Percentiles rank a stretch among this genome's conserved stretches.
Evolutionary conservation across 30 jellyfish, hydroid and myxozoan species (phyloP).

Genomic region (Aurelia sp.): DNA sequence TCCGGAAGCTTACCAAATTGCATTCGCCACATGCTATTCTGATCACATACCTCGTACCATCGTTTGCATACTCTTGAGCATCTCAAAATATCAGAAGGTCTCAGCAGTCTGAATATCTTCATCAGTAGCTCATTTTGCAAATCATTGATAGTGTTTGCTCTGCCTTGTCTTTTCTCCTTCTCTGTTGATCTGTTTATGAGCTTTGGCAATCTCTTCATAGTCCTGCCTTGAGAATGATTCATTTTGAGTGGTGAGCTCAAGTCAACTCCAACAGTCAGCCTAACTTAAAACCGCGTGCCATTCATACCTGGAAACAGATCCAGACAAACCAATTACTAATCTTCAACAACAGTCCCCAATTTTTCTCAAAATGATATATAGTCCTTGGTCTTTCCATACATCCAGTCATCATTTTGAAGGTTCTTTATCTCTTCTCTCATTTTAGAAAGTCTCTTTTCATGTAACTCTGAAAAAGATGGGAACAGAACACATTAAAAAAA

Average conservation of each 20-base stretch:
- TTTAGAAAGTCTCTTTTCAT: slow-evolving; percentile 64
- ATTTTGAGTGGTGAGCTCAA: too few species aligned
- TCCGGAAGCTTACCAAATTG: too few species aligned
- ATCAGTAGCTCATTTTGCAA: slow-evolving; percentile 40
- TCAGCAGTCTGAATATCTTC: slow-evolving; percentile 24
- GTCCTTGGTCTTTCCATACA: slow-evolving; percentile 39
- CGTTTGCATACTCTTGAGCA: slow-evolving; percentile 48
- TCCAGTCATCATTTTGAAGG: slow-evolving; percentile 67
- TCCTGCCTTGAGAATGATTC: too few species aligned
- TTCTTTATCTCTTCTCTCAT: slow-evolving; percentile 59
- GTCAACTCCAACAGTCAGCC: too few species aligned
- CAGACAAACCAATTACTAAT: too few species aligned
- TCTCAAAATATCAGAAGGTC: slow-evolving; percentile 63
- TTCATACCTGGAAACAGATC: too few species aligned
- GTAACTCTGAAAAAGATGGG: slow-evolving; percentile 42
- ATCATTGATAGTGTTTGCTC: too few species aligned
- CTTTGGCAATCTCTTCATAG: too few species aligned
- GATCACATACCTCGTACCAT: slow-evolving; percentile 58
- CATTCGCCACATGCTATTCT: not conserved
- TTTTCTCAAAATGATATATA: slow-evolving; percentile 43
- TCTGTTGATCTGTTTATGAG: too few species aligned
- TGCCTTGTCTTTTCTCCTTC: too few species aligned
- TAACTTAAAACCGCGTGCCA: too few species aligned
- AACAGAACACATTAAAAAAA: not conserved
- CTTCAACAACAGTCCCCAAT: too few species aligned